Base-by-base conservation (phyloP, 2,888 invertebrate species). In the Aspidiotus destructor region DNA sequence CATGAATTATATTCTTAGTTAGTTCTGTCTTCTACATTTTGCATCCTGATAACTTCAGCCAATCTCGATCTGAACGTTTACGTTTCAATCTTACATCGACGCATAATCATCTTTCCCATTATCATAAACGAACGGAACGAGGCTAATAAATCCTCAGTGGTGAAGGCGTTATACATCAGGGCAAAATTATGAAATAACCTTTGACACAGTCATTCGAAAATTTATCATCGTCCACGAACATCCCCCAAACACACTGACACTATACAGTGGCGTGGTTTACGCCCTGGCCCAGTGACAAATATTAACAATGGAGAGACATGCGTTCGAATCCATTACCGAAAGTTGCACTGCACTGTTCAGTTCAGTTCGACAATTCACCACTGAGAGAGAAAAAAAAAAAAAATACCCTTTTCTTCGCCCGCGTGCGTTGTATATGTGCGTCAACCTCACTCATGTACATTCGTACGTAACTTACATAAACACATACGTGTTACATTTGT, bases 321-420 rank as follows among this genome's bases (percentile, higher is more conserved):
- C 58, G 58, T 58, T 58, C 58, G 58, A 58, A 58, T 58, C 58
- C 58, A 58, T 58, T 58, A 58, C 58, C 40, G 58, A 58, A 58
- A 28, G 17, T 17, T 58, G 40, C 17, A 54, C 55, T 13, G 55
- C 11, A 52, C 28, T 28, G 28, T 16, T 15, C 40, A 58, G 28
- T 16, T 15, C 40, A 58, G 58, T 28, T 28, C 9, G 58, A 28
- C 58, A 28, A 58, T 58, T 58, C 58, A 58, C 58, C 7, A n/a
- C n/a, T n/a, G n/a, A n/a, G n/a, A n/a, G n/a, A n/a, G n/a, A n/a
- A 7, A 58, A 58, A 58, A 28, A 28, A 17, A 58, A 58, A 58
- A 58, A 58, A 58, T 58, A 58, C 58, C 58, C 58, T 58, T 58
- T 58, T 58, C 40, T 58, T 11, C 40, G 17, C 13, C 13, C 28